Evolutionary conservation across 2,113 vertebrate genomes (phyloP), one percentile per base, ranked within the genome.

Genomic region (Solea senegalensis): DNA sequence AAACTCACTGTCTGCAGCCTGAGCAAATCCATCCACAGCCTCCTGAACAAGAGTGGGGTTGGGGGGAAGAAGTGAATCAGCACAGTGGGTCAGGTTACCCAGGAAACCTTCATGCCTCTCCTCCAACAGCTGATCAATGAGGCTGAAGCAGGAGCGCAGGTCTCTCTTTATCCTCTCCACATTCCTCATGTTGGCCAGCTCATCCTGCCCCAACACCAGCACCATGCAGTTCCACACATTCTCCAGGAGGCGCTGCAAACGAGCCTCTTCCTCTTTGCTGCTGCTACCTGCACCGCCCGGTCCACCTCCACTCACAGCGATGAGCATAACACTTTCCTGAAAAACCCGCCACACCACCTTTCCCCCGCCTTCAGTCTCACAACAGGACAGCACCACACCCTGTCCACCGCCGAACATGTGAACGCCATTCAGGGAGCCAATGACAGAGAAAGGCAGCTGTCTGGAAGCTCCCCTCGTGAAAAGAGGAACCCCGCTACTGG

Each of bases 321-420:
- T 98, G 74, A 98, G 94, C 67, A 95, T 96, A 76, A 97, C 89
- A 57, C 96, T 98, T 79, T 96, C 94, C 34, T 94, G 94, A 78
- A 97, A 98, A 9, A 94, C 94, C 63, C 93, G 93, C 96, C 96
- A 98, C 49, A 94, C 90, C 78, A 98, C 94, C 0, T 78, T 92
- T 1, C 93, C 95, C 21, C 95, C 94, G 2, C 57, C 76, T n/a
- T 94, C 90, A 0, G 95, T 96, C 82, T 92, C 90, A 26, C 94
- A 94, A 67, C 90, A 90, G 58, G 83, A 92, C 80, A 97, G 74
- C 15, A 85, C 74, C 0, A 92, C 94, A 11, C 93, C 94, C 66
- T 97, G 94, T 28, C 96, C 95, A 9, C 88, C 93, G 4, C 95
- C 95, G 21, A 97, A 97, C 96, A 97, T 97, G 87, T 97, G 96